Conservation (phyloP, 2,113 vertebrate genomes). For the Gorsachius goisagi region DNA sequence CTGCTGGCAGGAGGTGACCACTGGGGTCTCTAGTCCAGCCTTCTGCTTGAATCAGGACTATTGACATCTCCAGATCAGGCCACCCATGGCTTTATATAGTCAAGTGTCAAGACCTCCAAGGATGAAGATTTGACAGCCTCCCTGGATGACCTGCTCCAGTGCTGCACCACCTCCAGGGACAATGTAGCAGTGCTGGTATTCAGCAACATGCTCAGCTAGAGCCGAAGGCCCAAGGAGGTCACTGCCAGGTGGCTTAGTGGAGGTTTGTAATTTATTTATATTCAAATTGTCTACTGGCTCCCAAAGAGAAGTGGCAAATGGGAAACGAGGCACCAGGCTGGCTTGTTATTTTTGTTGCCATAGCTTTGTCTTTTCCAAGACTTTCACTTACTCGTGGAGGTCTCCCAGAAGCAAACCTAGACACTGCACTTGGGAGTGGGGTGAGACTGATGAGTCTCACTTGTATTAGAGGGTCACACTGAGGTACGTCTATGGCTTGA, state of each 20-base stretch:
- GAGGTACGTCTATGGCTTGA: background rate
- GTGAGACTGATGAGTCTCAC: background rate
- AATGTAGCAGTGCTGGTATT: background rate
- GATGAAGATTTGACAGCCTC: background rate
- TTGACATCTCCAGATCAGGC: background rate
- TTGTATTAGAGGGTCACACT: background rate
- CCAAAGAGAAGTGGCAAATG: background rate
- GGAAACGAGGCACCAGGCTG: background rate
- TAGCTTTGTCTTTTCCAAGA: background rate
- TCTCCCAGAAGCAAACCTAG: background rate
- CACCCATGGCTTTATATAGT: background rate
- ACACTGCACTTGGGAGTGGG: background rate
- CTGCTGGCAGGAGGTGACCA: background rate
- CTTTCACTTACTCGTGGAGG: background rate
- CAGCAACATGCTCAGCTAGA: background rate
- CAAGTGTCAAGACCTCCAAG: background rate
- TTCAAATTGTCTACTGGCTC: background rate
- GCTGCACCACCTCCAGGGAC: background rate
- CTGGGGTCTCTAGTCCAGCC: background rate
- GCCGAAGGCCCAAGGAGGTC: background rate
- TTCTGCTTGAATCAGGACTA: background rate
- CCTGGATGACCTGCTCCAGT: background rate
- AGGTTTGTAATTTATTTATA: background rate
- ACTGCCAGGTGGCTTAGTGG: background rate
- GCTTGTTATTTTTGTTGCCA: background rate